phyloP scores from a whole-genome alignment of 1,140 invertebrate species.

The Solenopsis fugax region DNA sequence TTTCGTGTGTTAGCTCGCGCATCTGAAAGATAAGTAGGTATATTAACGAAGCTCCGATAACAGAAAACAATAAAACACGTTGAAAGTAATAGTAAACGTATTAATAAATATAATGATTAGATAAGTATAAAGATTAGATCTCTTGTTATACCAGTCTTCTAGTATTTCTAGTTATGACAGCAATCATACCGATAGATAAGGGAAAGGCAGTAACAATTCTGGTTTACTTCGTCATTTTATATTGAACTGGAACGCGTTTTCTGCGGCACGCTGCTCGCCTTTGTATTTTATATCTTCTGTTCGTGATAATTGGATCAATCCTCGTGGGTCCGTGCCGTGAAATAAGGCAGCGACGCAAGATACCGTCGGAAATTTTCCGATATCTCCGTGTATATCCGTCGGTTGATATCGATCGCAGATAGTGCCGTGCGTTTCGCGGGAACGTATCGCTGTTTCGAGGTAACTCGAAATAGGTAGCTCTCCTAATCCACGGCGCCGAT shows the following conservation, averaged over 20 bases:
- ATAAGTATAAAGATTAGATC: neutral
- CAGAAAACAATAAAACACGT: neutral
- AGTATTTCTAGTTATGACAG: neutral
- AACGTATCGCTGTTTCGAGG: constrained; percentile 34
- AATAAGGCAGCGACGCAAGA: constrained; percentile 12
- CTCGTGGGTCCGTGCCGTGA: constrained; percentile 24
- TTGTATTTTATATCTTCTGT: constrained; percentile 34
- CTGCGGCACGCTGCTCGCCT: neutral
- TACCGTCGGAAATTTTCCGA: constrained; percentile 39
- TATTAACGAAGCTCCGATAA: neutral
- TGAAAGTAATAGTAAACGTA: neutral
- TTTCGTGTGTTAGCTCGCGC: neutral
- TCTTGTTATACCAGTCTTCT: neutral
- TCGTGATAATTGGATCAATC: constrained; percentile 59
- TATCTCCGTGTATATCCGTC: neutral
- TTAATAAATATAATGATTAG: neutral
- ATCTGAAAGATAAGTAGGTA: neutral
- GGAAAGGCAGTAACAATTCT: neutral
- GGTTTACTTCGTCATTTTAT: neutral
- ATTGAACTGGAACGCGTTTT: neutral
- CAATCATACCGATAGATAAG: neutral
- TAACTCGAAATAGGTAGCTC: constrained; percentile 38
- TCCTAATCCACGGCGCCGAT: constrained; percentile 59
- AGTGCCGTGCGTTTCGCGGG: neutral
- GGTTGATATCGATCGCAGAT: constrained; percentile 23